These are phyloP conservation scores for Adoxophyes honmai DNA, from an alignment of 1,140 invertebrate genomes.

Conservation along the genomic window DNA sequence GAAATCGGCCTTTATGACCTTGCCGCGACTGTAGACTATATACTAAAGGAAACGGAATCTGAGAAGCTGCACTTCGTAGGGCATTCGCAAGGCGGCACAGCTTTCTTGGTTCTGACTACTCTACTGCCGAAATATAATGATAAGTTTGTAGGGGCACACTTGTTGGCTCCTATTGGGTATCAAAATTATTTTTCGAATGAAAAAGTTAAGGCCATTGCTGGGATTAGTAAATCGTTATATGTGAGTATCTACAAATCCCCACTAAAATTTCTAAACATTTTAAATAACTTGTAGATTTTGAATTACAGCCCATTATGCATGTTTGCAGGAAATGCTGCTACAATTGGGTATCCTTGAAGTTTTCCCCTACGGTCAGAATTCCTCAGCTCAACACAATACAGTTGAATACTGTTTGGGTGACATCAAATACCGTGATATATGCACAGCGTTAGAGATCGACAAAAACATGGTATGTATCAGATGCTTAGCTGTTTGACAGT, in stretches of 20 bases:
- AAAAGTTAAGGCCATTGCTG: not conserved
- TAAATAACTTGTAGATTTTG: no score
- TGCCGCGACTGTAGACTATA: not conserved
- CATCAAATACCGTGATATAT: not conserved
- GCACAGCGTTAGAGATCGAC: not conserved
- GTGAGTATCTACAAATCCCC: not conserved
- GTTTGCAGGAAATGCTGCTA: not conserved
- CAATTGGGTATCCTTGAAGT: not conserved
- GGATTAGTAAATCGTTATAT: not conserved
- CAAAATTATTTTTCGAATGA: not conserved
- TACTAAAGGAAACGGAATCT: not conserved
- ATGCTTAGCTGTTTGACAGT: no score
- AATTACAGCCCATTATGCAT: not conserved
- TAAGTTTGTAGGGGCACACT: not conserved
- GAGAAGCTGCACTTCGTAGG: not conserved
- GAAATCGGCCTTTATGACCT: conserved; percentile 5
- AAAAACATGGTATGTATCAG: not conserved
- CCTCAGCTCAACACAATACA: not conserved
- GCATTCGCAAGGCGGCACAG: not conserved
- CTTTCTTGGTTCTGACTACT: not conserved
- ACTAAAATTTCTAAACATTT: no score
- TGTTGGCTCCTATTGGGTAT: conserved; percentile 2
- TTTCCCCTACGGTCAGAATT: not conserved
- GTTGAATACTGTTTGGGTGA: not conserved
- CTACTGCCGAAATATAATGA: not conserved